phyloP scores from a whole-genome alignment of 2,888 invertebrate genomes.

The Lepidonotus clava region DNA sequence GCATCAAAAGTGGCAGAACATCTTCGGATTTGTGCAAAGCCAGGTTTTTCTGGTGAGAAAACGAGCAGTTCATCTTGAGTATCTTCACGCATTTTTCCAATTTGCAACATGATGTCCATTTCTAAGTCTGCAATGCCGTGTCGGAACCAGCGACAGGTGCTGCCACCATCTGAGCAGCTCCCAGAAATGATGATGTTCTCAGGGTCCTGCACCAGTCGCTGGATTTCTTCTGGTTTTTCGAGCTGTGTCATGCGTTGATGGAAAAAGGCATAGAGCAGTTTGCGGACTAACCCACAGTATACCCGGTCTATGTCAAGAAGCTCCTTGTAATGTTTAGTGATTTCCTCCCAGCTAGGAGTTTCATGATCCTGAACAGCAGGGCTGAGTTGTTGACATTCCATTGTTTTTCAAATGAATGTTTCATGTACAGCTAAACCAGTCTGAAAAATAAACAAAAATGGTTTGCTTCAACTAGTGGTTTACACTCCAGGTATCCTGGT shows the following conservation, averaged over 20 bases:
- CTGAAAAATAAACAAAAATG: no score
- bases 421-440: no score
- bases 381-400: background rate
- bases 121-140: background rate
- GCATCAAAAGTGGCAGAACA: background rate
- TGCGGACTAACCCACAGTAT: background rate
- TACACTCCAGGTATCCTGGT: no score
- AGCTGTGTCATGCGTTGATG: background rate
- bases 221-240: background rate
- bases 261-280: background rate
- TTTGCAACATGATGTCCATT: background rate
- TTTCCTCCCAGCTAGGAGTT: background rate
- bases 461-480: no score
- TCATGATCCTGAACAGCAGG: background rate
- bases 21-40: background rate
- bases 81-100: background rate
- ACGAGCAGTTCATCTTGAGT: background rate
- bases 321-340: background rate
- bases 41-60: background rate
- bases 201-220: background rate
- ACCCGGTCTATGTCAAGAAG: background rate
- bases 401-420: no score
- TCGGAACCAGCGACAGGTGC: background rate
- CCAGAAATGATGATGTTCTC: background rate
- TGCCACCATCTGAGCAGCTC: constrained; percentile 26